These are phyloP conservation scores for Nebria salina DNA, from an alignment of 2,888 invertebrate genomes.

Conservation along the genomic window DNA sequence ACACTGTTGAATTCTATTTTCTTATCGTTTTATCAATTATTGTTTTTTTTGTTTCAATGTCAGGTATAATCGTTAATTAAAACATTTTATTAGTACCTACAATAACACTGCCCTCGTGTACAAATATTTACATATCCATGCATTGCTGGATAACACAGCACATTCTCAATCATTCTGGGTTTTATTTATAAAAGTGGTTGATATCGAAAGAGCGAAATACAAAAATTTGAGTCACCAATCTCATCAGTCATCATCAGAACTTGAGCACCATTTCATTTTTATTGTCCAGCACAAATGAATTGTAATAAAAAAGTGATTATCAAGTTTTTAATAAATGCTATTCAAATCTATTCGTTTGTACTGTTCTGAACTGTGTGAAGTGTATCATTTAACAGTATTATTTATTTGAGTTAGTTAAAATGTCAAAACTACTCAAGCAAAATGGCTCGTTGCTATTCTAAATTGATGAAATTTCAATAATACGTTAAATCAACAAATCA, in stretches of 20 bases:
- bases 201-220: neutral
- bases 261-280: conserved; percentile 40
- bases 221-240: conserved; percentile 8
- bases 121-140: conserved; percentile 44
- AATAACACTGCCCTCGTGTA: conserved; percentile 46
- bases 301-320: conserved; percentile 13
- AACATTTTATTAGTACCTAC: conserved; percentile 47
- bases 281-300: conserved; percentile 39
- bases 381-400: neutral
- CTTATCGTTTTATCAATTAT: conserved; percentile 26
- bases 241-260: conserved; percentile 12
- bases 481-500: no score
- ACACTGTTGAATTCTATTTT: conserved; percentile 30
- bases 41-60: conserved; percentile 35
- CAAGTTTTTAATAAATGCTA: neutral
- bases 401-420: no score
- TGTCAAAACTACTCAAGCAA: no score
- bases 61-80: conserved; percentile 47
- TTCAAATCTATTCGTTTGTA: neutral
- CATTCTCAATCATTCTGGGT: neutral
- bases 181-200: neutral
- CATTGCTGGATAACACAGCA: conserved; percentile 34
- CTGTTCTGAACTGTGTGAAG: no score
- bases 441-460: no score
- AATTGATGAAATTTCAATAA: no score